phyloP scores from a whole-genome alignment of 2,888 invertebrate species.

The Phyllotreta striolata region DNA sequence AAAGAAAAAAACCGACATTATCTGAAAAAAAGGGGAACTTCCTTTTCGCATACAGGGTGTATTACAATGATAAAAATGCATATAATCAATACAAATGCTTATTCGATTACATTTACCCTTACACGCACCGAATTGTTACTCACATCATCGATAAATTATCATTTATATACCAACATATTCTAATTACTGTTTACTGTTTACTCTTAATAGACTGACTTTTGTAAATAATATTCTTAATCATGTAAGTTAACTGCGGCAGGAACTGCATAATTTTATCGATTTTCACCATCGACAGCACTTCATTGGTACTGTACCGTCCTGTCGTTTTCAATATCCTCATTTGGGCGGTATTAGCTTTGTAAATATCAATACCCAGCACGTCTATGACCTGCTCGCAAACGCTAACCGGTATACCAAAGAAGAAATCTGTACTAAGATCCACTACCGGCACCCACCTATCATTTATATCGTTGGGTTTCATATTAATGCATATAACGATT shows the following conservation, averaged over 20 bases:
- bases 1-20: background rate
- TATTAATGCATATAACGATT: conserved; percentile 11
- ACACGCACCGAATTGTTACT: too few relatives aligned
- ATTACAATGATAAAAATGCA: too few relatives aligned
- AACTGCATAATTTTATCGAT: conserved; percentile 15
- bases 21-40: too few relatives aligned
- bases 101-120: too few relatives aligned
- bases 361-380: conserved; percentile 4
- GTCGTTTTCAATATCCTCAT: conserved; percentile 8
- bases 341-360: conserved; percentile 7
- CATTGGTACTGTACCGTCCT: conserved; percentile 2
- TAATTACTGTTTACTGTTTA: conserved; percentile 19
- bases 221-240: conserved; percentile 17
- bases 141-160: too few relatives aligned
- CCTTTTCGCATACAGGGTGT: too few relatives aligned
- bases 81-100: too few relatives aligned
- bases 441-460: conserved; percentile 17
- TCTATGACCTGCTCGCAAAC: conserved; percentile 11
- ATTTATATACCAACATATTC: too few relatives aligned
- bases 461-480: conserved; percentile 13
- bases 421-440: conserved; percentile 14
- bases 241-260: conserved; percentile 11
- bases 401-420: background rate
- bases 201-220: conserved; percentile 28
- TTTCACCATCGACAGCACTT: conserved; percentile 5